Evolutionary conservation across 2,113 vertebrate genomes (phyloP).

Genomic region (Phaethornis superciliosus): DNA sequence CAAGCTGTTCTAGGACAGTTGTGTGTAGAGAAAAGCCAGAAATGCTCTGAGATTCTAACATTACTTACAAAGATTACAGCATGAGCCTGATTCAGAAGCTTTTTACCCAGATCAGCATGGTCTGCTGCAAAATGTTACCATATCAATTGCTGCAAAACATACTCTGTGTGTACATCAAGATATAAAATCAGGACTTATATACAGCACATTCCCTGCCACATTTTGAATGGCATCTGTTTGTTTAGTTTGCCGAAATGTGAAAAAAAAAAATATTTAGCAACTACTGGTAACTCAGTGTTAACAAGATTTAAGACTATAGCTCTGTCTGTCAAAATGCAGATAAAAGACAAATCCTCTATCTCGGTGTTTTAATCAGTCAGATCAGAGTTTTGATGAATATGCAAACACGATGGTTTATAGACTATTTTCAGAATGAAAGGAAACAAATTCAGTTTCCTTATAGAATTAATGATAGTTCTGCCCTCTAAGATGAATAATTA

Average conservation of each 20-base stretch:
- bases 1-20: slow-evolving; percentile 69
- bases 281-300: slow-evolving; percentile 45
- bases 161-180: slow-evolving; percentile 57
- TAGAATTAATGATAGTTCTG: slow-evolving; percentile 49
- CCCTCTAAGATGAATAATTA: slow-evolving; percentile 55
- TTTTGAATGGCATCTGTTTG: slow-evolving; percentile 63
- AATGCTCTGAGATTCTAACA: slow-evolving; percentile 32
- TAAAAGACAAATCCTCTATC: slow-evolving; percentile 42
- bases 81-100: slow-evolving; percentile 40
- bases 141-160: slow-evolving; percentile 58
- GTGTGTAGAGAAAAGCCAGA: slow-evolving; percentile 57
- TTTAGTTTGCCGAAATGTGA: slow-evolving; percentile 48
- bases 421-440: slow-evolving; percentile 44
- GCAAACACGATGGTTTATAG: slow-evolving; percentile 51
- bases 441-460: slow-evolving; percentile 55
- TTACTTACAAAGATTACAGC: slow-evolving; percentile 53
- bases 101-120: slow-evolving; percentile 38
- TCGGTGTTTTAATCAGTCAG: slow-evolving; percentile 52
- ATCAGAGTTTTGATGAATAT: slow-evolving; percentile 49
- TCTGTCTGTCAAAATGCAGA: slow-evolving; percentile 52
- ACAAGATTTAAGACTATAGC: slow-evolving; percentile 41
- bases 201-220: slow-evolving; percentile 52
- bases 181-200: slow-evolving; percentile 49
- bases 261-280: slow-evolving; percentile 62
- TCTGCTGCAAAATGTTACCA: slow-evolving; percentile 56